Base-by-base conservation (phyloP, 2,888 invertebrate genomes). In the Microplitis manilae region DNA sequence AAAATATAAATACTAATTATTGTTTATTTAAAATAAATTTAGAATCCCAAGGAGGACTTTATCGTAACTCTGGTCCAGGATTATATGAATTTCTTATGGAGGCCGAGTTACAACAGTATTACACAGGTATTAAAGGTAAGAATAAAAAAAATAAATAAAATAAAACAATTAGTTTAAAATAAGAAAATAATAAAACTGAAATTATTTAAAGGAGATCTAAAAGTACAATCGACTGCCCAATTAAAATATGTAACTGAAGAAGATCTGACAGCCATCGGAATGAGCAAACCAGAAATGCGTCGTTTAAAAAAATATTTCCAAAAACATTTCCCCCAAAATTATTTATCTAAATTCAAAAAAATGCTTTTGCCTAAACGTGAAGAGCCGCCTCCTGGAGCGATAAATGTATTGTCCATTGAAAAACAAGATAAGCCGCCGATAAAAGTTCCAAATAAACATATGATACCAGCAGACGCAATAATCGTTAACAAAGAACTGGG, bases 401-500 rank as follows among this genome's bases (percentile, higher is more conserved):
- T 89, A 75, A 86, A 87, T 9, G 88, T 90, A 84, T 81, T 90
- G 13, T 87, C 89, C 1, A 90, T 90, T 62, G 90, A 90, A 67
- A 86, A 87, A 15, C 87, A 87, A 60, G 91, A 90, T 50, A 87
- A 87, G 65, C 90, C 90, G 4, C 88, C 90, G 1, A 88, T 91
- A 5, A 92, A 93, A 84, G 94, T 94, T 73, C 94, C 95, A 74
- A 96, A 95, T 86, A 96, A 97, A 89, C 97, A 98, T 78, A 90
- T 90, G 88, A 96, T 96, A 87, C 94, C 95, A 1, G 95, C 96
- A 50, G 97, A 97, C 86, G 95, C 96, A 82, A 97, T 98, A 85
- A 95, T 96, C 78, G 95, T 98, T 69, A 97, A 97, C 89, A 98
- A 98, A 89, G 97, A 97, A 87, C 91, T 99, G 76, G 99, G 99